These are phyloP conservation scores for Aplysina aerophoba DNA, from an alignment of 37 sponge, comb jelly and placozoan species.

Conservation along the genomic window DNA sequence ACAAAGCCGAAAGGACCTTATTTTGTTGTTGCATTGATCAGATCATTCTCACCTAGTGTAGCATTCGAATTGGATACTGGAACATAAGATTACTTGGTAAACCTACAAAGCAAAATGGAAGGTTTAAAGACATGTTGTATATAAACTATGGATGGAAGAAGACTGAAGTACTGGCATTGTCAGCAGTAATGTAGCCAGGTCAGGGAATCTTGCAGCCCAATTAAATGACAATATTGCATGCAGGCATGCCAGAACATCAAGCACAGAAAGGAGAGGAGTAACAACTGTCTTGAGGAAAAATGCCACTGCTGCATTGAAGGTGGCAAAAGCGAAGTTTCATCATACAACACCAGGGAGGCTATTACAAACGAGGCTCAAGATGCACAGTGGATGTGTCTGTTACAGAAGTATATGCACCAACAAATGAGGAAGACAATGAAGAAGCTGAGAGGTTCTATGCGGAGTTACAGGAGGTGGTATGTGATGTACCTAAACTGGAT, in stretches of 20 bases:
- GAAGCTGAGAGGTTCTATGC: background rate
- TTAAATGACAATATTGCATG: background rate
- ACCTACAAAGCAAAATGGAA: background rate
- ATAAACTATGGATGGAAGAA: background rate
- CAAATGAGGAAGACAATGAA: background rate
- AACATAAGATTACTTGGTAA: background rate
- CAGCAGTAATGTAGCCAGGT: background rate
- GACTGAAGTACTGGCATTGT: background rate
- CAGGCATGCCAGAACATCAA: background rate
- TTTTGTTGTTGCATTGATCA: background rate
- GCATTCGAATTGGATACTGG: conserved; percentile 4
- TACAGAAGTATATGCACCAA: background rate
- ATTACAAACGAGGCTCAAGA: background rate
- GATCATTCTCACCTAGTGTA: background rate
- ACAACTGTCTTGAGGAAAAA: background rate
- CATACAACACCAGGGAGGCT: background rate
- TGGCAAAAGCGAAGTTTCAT: background rate
- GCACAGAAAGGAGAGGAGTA: background rate
- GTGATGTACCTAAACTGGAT: too few relatives aligned
- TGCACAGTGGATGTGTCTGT: background rate
- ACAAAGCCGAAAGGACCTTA: conserved; percentile 3
- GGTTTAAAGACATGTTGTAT: background rate
- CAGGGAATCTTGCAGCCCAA: background rate
- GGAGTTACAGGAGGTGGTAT: too few relatives aligned
- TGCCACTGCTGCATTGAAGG: background rate